These are phyloP conservation scores for Trichoplusia ni DNA, from an alignment of 1,140 invertebrate species.

Conservation along the genomic window DNA sequence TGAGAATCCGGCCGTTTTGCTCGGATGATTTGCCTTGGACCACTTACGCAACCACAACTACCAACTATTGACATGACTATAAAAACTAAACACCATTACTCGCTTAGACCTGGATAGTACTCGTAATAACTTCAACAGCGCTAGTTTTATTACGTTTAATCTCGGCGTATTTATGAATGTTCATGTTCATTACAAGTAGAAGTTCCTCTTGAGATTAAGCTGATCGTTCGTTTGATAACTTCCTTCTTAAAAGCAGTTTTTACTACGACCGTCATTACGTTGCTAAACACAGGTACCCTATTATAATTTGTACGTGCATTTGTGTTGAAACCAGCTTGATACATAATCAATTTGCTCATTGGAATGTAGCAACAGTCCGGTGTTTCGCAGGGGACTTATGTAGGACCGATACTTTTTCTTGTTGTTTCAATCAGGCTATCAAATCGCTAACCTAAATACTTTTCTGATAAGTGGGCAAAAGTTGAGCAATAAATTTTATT, in stretches of 20 bases:
- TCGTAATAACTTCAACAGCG: background rate
- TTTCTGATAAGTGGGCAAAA: background rate
- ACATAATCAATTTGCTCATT: slow-evolving; percentile 26
- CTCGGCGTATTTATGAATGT: background rate
- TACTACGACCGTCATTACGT: slow-evolving; percentile 18
- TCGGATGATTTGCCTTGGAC: slow-evolving; percentile 45
- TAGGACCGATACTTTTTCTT: slow-evolving; percentile 13
- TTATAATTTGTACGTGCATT: slow-evolving; percentile 29
- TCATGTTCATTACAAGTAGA: background rate
- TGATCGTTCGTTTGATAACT: slow-evolving; percentile 2
- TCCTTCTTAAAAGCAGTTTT: slow-evolving; percentile 2
- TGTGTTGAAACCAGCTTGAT: slow-evolving; percentile 26
- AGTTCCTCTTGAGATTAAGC: background rate
- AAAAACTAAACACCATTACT: background rate
- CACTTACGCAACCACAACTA: slow-evolving; percentile 37
- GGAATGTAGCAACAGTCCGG: slow-evolving; percentile 20
- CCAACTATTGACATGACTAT: slow-evolving; percentile 7
- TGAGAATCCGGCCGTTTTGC: slow-evolving; percentile 37
- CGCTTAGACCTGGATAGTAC: background rate
- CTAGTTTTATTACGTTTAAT: background rate
- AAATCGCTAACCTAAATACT: slow-evolving; percentile 17
- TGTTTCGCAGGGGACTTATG: slow-evolving; percentile 4
- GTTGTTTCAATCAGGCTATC: slow-evolving; percentile 9
- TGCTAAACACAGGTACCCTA: slow-evolving; percentile 9
- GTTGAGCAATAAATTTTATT: slow-evolving; percentile 13